phyloP scores from a whole-genome alignment of 2,113 vertebrate genomes.

The Etia nguti region DNA sequence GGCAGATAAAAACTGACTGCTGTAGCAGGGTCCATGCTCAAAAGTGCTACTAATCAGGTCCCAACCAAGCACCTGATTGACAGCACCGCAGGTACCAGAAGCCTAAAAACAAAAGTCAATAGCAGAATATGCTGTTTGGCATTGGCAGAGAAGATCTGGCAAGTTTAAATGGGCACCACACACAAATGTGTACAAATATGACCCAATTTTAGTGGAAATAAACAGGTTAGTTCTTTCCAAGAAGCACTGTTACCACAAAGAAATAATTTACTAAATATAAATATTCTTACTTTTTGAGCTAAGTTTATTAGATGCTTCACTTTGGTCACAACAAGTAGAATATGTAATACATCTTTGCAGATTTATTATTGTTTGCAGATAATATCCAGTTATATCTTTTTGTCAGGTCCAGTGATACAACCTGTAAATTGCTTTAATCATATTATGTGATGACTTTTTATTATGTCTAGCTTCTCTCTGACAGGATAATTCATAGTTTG shows the following conservation, averaged over 20 bases:
- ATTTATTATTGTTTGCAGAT: background rate
- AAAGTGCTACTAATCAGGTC: no score
- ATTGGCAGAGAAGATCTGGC: background rate
- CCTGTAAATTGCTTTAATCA: background rate
- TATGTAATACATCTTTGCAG: no score
- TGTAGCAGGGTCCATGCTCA: no score
- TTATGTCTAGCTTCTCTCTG: background rate
- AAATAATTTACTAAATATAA: background rate
- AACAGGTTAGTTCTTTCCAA: background rate
- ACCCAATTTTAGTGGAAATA: rapidly evolving
- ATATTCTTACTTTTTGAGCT: background rate
- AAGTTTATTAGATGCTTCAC: background rate
- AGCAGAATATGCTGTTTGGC: background rate
- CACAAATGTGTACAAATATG: background rate
- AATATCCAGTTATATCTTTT: background rate
- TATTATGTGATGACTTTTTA: background rate
- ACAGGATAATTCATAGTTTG: background rate
- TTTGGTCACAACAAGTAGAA: background rate
- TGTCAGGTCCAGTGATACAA: background rate
- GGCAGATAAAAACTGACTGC: no score
- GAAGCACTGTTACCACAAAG: background rate
- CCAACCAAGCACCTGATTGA: background rate
- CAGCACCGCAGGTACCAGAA: background rate
- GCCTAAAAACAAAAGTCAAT: background rate
- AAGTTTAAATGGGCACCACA: background rate